Percentiles rank a stretch among this genome's conserved stretches.
Conservation (phyloP, 2,797 vertebrate genomes). For the Discoglossus pictus region DNA sequence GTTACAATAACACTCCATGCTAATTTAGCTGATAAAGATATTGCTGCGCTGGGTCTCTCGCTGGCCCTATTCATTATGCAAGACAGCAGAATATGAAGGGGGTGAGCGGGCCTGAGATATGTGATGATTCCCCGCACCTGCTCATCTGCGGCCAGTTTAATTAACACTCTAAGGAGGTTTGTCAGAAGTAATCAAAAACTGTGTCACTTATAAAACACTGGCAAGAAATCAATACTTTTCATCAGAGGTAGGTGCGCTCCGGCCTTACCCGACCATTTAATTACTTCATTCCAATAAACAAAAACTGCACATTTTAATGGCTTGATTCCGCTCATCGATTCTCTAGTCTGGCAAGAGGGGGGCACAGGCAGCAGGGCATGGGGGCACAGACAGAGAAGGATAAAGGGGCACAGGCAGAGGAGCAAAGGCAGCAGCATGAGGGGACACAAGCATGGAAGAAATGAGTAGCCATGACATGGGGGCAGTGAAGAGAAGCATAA, state of each 20-base stretch:
- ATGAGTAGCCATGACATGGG: too few relatives aligned
- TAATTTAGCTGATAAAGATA: constrained; percentile 83
- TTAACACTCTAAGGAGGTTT: constrained; percentile 93
- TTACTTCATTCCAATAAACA: constrained; percentile 86
- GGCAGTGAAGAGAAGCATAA: too few relatives aligned
- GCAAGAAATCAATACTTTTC: constrained; percentile 85
- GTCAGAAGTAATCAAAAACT: constrained; percentile 89
- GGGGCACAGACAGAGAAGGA: too few relatives aligned
- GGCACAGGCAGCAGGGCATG: not conserved
- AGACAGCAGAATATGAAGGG: constrained; percentile 76
- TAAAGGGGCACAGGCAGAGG: too few relatives aligned
- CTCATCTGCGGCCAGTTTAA: constrained; percentile 90
- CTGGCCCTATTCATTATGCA: constrained; percentile 83
- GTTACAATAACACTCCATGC: constrained; percentile 58
- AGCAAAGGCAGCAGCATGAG: too few relatives aligned
- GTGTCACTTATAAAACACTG: constrained; percentile 84
- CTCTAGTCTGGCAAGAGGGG: constrained; percentile 51
- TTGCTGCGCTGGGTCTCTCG: constrained; percentile 72
- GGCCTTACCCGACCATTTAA: constrained; percentile 84
- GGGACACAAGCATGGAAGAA: too few relatives aligned
- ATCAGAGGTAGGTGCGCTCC: constrained; percentile 80
- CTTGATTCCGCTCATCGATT: constrained; percentile 80
- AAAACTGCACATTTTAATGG: constrained; percentile 83
- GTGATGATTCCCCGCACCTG: constrained; percentile 89
- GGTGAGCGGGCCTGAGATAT: constrained; percentile 67